Evolutionary conservation across 2,797 vertebrate species (phyloP).

Genomic region (Pitangus sulphuratus): DNA sequence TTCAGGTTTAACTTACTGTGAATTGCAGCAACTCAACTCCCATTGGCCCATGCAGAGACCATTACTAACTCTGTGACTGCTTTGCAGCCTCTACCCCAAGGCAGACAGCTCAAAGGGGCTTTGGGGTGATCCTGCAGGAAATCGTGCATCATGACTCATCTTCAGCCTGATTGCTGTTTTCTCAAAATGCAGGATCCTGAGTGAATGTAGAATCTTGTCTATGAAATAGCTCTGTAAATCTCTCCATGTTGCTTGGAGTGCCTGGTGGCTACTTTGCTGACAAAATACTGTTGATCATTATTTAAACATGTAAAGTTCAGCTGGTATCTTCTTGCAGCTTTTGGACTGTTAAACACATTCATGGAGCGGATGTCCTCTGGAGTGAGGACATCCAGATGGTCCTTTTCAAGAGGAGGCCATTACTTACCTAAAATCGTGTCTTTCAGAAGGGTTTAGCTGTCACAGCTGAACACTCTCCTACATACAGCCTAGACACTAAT

Average conservation of each 20-base stretch:
- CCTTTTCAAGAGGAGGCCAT: neutral
- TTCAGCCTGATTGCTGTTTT: neutral
- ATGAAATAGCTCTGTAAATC: neutral
- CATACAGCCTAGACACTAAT: neutral
- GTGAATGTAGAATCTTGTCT: neutral
- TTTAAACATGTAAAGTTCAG: neutral
- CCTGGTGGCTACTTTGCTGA: neutral
- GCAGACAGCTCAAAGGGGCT: neutral
- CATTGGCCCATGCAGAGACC: neutral
- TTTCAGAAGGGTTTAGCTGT: neutral
- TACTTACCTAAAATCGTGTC: neutral
- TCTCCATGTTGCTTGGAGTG: neutral
- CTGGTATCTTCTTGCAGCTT: neutral
- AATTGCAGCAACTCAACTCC: neutral
- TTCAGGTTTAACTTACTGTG: neutral
- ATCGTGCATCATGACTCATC: rapidly evolving
- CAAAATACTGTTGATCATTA: neutral
- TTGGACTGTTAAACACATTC: neutral
- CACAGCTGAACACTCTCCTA: neutral
- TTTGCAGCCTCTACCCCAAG: neutral
- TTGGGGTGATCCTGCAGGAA: neutral
- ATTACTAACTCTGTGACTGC: neutral
- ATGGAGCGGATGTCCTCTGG: neutral
- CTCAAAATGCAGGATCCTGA: neutral
- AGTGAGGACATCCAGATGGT: neutral